Evolutionary conservation across 2,797 vertebrate genomes (phyloP), one percentile per base, ranked within the genome.

Genomic region (Trematomus bernacchii): DNA sequence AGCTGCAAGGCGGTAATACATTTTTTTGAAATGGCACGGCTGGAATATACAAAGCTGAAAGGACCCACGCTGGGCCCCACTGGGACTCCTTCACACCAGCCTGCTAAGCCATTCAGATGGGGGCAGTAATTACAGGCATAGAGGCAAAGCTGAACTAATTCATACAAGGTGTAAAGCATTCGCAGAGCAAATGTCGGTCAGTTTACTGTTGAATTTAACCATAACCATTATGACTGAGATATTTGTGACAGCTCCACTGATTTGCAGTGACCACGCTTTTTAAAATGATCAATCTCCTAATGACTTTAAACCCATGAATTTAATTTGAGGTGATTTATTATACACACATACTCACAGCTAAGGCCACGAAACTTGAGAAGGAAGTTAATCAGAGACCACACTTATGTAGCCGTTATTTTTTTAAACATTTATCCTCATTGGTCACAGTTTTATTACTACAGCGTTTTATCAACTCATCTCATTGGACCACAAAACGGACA

Each of bases 31-130:
- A 94, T 91, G 91, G 93, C 92, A 92, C 80, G 57, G 75, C 88
- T 89, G 92, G 88, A 94, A 92, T 94, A 93, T 90, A 91, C 87
- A 89, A 73, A 81, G 80, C 90, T 94, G 92, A 94, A 94, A 94
- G 88, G 90, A 89, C 91, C 87, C 93, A 92, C 60, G 92, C 93
- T 94, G 93, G 82, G 91, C 85, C 90, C 89, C 92, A 92, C 91
- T 82, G 91, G 92, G 91, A 91, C 85, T 89, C 90, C 89, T 90
- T 90, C 89, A 91, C 87, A 91, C 90, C 78, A 60, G 87, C 90
- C 89, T 66, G 86, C 93, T 93, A 92, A 90, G 89, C 90, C 90
- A 92, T 93, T 94, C 89, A 93, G 85, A 93, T 91, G 86, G 88
- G 89, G 89, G 87, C 88, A 89, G 90, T 93, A 93, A 94, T 94